Evolutionary conservation across 30 jellyfish, hydroid and myxozoan genomes (phyloP).

Genomic region (Cassiopea xamachana): DNA sequence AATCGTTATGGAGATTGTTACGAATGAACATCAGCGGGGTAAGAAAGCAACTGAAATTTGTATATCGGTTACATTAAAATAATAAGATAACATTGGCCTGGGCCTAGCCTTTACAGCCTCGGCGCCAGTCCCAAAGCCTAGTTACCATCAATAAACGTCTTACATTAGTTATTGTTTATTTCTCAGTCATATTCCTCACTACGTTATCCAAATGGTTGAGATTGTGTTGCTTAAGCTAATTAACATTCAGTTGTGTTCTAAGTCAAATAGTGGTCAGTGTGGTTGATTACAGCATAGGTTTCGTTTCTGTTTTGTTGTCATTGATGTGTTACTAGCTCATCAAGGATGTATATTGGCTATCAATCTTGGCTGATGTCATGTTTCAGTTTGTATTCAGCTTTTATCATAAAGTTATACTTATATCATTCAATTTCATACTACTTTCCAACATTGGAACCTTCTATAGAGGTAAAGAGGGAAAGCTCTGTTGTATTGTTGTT

Average conservation of each 20-base stretch:
- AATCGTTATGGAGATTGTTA: slow-evolving; percentile 53
- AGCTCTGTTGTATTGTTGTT: too few species aligned
- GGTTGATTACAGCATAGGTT: too few species aligned
- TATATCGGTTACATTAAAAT: background rate
- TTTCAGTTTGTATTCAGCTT: too few species aligned
- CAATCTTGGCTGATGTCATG: too few species aligned
- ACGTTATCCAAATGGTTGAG: background rate
- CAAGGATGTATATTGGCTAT: too few species aligned
- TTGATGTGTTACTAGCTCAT: too few species aligned
- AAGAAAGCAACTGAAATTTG: slow-evolving; percentile 4
- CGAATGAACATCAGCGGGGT: slow-evolving; percentile 47
- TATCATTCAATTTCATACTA: too few species aligned
- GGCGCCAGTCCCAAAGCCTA: slow-evolving; percentile 77
- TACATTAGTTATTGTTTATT: background rate
- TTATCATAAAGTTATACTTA: too few species aligned
- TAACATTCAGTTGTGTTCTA: background rate
- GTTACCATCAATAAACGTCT: background rate
- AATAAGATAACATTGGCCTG: slow-evolving; percentile 3
- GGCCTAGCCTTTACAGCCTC: slow-evolving; percentile 77
- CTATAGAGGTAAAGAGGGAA: too few species aligned
- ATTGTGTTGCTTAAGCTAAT: background rate
- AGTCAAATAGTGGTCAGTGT: too few species aligned
- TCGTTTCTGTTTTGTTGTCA: too few species aligned
- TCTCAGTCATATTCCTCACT: background rate
- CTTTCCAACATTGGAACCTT: too few species aligned